Conservation (phyloP, 1,140 invertebrate genomes). For the Drosophila sproati region DNA sequence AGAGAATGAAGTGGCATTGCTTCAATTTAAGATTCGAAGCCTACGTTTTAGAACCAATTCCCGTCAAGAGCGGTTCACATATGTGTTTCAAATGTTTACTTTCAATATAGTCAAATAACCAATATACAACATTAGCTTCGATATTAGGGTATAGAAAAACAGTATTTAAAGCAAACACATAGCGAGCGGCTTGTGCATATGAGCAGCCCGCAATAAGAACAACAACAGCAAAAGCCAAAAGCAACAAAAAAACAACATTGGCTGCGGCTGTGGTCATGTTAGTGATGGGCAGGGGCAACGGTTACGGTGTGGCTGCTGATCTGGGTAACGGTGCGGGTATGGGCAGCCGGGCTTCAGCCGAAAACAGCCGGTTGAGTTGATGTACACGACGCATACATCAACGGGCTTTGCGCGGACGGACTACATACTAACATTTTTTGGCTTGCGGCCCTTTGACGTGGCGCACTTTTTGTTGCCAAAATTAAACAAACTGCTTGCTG, state of each 20-base stretch:
- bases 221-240: constrained; percentile 27
- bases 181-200: constrained; percentile 39
- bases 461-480: constrained; percentile 52
- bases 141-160: not conserved
- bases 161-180: constrained; percentile 53
- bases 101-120: no score
- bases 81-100: no score
- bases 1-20: no score
- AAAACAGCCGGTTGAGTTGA: constrained; percentile 40
- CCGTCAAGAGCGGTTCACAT: no score
- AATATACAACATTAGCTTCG: not conserved
- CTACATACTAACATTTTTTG: constrained; percentile 24
- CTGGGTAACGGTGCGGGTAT: not conserved
- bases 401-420: not conserved
- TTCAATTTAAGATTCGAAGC: no score
- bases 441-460: constrained; percentile 43
- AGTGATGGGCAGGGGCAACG: constrained; percentile 49
- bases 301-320: constrained; percentile 3
- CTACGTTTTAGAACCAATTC: no score
- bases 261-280: constrained; percentile 62
- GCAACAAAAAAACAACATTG: constrained; percentile 22
- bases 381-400: constrained; percentile 38
- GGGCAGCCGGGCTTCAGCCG: constrained; percentile 18
- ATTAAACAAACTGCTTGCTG: constrained; percentile 69
- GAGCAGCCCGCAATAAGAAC: constrained; percentile 36